Percentiles rank a stretch among this genome's conserved stretches.
phyloP scores from a whole-genome alignment of 2,797 vertebrate genomes.

The Cephalopachus bancanus region DNA sequence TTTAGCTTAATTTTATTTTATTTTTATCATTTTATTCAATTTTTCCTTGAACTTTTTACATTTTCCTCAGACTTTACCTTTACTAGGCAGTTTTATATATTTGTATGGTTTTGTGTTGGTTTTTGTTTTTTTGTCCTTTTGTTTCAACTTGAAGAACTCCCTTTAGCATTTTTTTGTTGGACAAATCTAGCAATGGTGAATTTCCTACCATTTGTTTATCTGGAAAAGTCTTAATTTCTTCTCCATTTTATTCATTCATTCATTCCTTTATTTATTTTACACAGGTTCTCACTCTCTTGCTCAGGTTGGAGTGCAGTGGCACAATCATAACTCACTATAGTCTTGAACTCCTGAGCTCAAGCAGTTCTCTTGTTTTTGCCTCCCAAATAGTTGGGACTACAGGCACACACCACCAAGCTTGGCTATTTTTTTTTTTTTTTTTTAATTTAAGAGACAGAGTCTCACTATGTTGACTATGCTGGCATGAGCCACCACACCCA shows the following conservation, averaged over 20 bases:
- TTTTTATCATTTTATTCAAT: background rate
- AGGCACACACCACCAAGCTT: no score
- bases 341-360: no score
- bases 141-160: background rate
- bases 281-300: no score
- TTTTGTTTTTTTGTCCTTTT: background rate
- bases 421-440: no score
- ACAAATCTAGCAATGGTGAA: background rate
- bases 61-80: background rate
- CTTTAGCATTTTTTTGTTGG: background rate
- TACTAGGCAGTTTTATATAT: background rate
- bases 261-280: no score
- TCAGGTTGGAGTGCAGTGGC: no score
- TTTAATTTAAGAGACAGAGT: no score
- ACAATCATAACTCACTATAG: no score
- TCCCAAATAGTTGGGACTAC: no score
- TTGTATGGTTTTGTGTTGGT: background rate
- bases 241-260: background rate
- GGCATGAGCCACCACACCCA: no score
- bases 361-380: no score
- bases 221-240: background rate
- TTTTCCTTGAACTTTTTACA: background rate
- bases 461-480: no score
- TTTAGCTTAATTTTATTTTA: background rate
- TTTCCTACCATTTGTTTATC: background rate